Evolutionary conservation across 2,113 vertebrate genomes (phyloP).

Genomic region (Prunella fulvescens): DNA sequence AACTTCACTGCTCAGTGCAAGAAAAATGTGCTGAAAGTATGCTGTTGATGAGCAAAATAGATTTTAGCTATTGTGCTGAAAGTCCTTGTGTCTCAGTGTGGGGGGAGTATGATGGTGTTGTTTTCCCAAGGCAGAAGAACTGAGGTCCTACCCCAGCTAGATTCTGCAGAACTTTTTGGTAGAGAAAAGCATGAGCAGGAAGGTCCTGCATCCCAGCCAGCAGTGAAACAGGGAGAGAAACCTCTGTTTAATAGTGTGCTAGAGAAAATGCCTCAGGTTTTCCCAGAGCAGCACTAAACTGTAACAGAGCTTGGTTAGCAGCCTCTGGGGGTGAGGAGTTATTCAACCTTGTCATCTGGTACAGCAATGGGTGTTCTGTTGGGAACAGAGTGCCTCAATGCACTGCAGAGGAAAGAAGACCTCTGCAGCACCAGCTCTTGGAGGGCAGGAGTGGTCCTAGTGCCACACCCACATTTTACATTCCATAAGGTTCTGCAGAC

Average conservation of each 20-base stretch:
- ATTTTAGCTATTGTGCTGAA: not conserved
- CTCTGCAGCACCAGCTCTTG: not conserved
- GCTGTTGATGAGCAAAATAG: not conserved
- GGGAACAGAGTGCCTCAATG: not conserved
- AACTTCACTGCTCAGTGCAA: not conserved
- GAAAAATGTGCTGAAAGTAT: not conserved
- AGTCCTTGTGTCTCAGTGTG: rapidly evolving
- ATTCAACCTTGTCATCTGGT: not conserved
- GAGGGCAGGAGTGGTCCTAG: not conserved
- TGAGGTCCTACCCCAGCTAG: not conserved
- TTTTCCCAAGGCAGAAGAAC: not conserved
- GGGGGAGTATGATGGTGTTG: not conserved
- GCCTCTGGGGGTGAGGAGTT: not conserved
- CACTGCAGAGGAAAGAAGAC: not conserved
- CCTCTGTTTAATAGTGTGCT: not conserved
- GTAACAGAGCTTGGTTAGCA: not conserved
- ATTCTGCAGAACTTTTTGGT: not conserved
- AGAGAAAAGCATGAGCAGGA: not conserved
- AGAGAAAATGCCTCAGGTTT: not conserved
- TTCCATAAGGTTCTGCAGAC: not conserved
- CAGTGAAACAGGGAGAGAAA: not conserved
- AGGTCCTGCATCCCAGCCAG: not conserved
- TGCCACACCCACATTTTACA: not conserved
- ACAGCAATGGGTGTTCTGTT: not conserved
- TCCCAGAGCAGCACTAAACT: not conserved